Evolutionary conservation across 2,888 invertebrate species (phyloP).

Genomic region (Dicranocentrus wangi): DNA sequence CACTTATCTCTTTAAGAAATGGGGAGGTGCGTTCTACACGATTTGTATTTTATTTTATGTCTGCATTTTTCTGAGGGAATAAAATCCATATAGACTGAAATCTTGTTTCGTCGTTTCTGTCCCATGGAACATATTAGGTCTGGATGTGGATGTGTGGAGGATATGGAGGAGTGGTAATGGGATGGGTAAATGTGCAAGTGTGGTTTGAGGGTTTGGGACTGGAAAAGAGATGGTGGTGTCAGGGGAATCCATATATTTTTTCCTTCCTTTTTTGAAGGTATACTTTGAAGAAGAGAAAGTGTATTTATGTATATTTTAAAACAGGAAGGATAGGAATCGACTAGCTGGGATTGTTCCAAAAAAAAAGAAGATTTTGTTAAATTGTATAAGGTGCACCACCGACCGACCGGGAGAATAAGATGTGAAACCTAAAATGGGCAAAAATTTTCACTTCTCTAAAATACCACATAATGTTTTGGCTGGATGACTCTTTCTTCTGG

Average conservation of each 20-base stretch:
- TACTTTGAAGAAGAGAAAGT: slow-evolving; percentile 15
- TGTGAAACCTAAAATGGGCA: not conserved
- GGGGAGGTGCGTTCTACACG: slow-evolving; percentile 58
- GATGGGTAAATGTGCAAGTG: slow-evolving; percentile 24
- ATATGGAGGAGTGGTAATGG: slow-evolving; percentile 42
- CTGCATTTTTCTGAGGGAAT: slow-evolving; percentile 38
- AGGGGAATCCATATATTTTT: slow-evolving; percentile 9
- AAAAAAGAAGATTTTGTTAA: slow-evolving; percentile 4
- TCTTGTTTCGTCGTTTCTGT: slow-evolving; percentile 7
- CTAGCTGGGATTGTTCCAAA: slow-evolving; percentile 21
- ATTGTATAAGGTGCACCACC: not conserved
- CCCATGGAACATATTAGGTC: slow-evolving; percentile 40
- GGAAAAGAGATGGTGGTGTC: not conserved
- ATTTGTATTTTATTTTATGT: slow-evolving; percentile 63
- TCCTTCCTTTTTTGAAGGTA: slow-evolving; percentile 1
- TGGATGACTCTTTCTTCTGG: not conserved
- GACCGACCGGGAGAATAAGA: no score
- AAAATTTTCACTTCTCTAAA: slow-evolving; percentile 16
- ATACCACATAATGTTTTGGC: not conserved
- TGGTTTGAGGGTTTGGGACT: slow-evolving; percentile 60
- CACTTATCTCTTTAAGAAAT: slow-evolving; percentile 60
- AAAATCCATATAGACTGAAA: slow-evolving; percentile 4
- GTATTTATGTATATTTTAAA: no score
- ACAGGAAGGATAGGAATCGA: no score
- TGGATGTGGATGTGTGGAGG: slow-evolving; percentile 5